Evolutionary conservation across 2,888 invertebrate genomes (phyloP), one percentile per base, ranked within the genome.

Genomic region (Protodeltote pygarga): DNA sequence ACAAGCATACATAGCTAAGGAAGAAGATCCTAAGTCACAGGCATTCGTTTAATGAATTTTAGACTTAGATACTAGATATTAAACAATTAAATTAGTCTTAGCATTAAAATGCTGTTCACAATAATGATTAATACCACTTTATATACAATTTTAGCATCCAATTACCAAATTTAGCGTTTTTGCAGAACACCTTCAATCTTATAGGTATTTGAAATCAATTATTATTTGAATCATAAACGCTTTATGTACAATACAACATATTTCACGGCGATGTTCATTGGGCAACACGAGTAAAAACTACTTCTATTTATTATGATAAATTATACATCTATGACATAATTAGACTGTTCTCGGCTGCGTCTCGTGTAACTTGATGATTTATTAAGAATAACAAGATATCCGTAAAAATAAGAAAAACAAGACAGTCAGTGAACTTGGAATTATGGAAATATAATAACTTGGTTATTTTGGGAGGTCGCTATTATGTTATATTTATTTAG

Each of bases 241-340:
- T n/a, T n/a, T n/a, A n/a, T n/a, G n/a, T n/a, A n/a, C 31, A 40
- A 46, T 33, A 27, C 32, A 27, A 29, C n/a, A n/a, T n/a, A 41
- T 45, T 61, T 16, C 29, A 40, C 41, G 45, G 42, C 55, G 48
- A 52, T 39, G 47, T 50, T 57, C 50, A 60, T 65, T 55, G 42
- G 20, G 29, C 24, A 53, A 44, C 37, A 34, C 39, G 46, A 49
- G 8, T 52, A 20, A 34, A 39, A 53, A n/a, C n/a, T n/a, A n/a
- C n/a, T n/a, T n/a, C n/a, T n/a, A n/a, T n/a, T 50, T 13, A 38
- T 13, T 47, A 53, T 49, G 46, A 19, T 53, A 57, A 48, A n/a
- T n/a, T 47, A 46, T n/a, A 33, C 3, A 24, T 47, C 28, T 35
- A 48, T 53, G 40, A 53, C 47, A 35, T 55, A 46, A 50, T 54